phyloP scores from a whole-genome alignment of 2,113 vertebrate species.

The Emberiza fucata region DNA sequence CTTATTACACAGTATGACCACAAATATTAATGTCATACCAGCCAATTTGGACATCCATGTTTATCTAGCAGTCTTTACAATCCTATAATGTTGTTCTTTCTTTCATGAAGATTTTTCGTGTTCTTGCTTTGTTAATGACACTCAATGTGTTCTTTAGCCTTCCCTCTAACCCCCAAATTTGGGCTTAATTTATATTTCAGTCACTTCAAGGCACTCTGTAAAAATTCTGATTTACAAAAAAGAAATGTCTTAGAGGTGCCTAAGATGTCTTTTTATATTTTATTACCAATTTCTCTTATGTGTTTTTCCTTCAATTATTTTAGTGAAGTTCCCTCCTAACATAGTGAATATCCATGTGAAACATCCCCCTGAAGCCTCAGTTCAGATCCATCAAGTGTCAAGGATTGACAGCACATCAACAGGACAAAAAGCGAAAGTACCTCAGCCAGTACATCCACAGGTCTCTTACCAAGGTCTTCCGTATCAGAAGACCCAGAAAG shows the following conservation, averaged over 20 bases:
- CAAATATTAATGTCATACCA: slow-evolving; percentile 26
- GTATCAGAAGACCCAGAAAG: slow-evolving; percentile 83
- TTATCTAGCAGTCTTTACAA: slow-evolving; percentile 23
- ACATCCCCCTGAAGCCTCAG: slow-evolving; percentile 95
- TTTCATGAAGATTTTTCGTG: not conserved
- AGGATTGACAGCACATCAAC: slow-evolving; percentile 83
- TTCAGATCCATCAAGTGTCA: slow-evolving; percentile 97
- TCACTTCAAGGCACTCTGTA: not conserved
- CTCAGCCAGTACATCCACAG: slow-evolving; percentile 77
- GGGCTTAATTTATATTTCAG: not conserved
- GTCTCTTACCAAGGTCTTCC: slow-evolving; percentile 83
- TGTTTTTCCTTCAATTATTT: slow-evolving; percentile 57
- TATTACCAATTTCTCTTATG: not conserved
- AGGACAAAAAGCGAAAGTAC: slow-evolving; percentile 81
- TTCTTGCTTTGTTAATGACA: not conserved
- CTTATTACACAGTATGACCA: slow-evolving; percentile 13
- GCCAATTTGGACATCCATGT: slow-evolving; percentile 12
- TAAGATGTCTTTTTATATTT: not conserved
- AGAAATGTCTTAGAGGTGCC: not conserved
- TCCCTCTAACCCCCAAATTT: not conserved
- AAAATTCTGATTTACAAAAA: not conserved
- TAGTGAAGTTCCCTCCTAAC: slow-evolving; percentile 87
- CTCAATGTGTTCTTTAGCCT: not conserved
- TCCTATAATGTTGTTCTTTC: not conserved
- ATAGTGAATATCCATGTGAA: slow-evolving; percentile 97